These are phyloP conservation scores for Tautogolabrus adspersus DNA, from an alignment of 2,113 vertebrate genomes.

Conservation along the genomic window DNA sequence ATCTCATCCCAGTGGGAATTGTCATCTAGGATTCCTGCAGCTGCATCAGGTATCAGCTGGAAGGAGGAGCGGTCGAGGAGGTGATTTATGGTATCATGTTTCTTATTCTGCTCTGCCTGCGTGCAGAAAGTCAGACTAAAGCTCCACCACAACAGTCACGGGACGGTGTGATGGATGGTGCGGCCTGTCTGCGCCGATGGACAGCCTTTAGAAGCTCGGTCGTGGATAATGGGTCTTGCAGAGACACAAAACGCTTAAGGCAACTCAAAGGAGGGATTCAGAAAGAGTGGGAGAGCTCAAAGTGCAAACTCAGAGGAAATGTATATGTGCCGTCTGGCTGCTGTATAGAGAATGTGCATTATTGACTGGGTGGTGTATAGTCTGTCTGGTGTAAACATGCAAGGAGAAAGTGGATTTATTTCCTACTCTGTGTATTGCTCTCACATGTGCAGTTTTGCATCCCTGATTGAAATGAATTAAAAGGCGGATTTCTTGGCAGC, in stretches of 20 bases:
- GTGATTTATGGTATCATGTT: constrained; percentile 49
- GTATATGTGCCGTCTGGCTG: constrained; percentile 23
- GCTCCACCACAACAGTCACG: constrained; percentile 3
- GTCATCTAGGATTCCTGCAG: constrained; percentile 33
- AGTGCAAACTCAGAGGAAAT: constrained; percentile 48
- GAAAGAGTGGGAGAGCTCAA: constrained; percentile 19
- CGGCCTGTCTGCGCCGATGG: constrained; percentile 19
- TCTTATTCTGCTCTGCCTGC: constrained; percentile 25
- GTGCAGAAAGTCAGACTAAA: constrained; percentile 1
- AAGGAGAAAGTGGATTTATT: constrained; percentile 42
- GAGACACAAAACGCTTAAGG: constrained; percentile 35
- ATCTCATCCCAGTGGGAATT: constrained; percentile 54
- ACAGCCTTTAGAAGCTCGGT: constrained; percentile 1
- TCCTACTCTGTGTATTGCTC: constrained; percentile 28
- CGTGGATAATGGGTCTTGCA: constrained; percentile 25
- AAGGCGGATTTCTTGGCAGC: neutral
- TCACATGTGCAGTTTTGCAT: constrained; percentile 8
- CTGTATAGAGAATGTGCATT: constrained; percentile 19
- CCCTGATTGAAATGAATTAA: constrained; percentile 18
- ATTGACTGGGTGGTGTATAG: constrained; percentile 50
- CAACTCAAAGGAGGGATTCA: constrained; percentile 10
- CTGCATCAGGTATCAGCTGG: constrained; percentile 15
- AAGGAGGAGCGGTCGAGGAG: neutral
- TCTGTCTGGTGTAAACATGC: constrained; percentile 6
- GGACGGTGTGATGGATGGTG: constrained; percentile 37